Base-by-base conservation (phyloP, 1,140 invertebrate genomes). In the Tachypleus tridentatus region DNA sequence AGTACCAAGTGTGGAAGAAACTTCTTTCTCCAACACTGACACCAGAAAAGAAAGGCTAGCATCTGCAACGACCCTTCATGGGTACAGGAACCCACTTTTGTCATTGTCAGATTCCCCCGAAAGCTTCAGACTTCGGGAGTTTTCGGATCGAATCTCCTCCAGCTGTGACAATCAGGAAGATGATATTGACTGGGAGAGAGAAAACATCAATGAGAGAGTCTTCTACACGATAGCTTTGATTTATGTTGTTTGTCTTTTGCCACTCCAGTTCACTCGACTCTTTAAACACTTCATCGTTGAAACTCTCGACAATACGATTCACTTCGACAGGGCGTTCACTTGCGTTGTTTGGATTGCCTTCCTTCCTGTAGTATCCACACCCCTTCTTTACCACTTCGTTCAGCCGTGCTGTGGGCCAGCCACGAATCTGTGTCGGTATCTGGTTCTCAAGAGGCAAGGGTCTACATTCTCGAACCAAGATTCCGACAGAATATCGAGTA, bases 241-340 rank as follows among this genome's bases (percentile, higher is more conserved):
- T 9, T 86, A 85, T 70, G 84, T 83, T 48, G 78, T 85, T 54
- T 85, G 82, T 67, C 74, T 87, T 63, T 84, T 83, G 70, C 86
- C 86, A 2, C 72, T 87, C 53, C 85, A 86, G 79, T 79, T 87
- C 51, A 76, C 87, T 3, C 79, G 83, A 69, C 75, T 88, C 10
- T 84, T 84, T 0, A 80, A 84, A 57, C 79, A 85, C 62, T 81
- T 84, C 50, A 74, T 87, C 8, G 76, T 81, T 54, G 86, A 87
- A 72, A 87, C 84, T 0, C 84, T 86, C 66, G 83, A 85, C 54
- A 88, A 87, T 71, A 80, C 77, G 29, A 80, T 79, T 47, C 81
- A 84, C 70, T 85, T 87, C 63, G 86, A 88, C 70, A 80, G 87
- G 29, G 83, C 81, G 3, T 88, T 83, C 72, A 79, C 83, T 50